Evolutionary conservation across 2,888 invertebrate genomes (phyloP), one percentile per base, ranked within the genome.

Genomic region (Meghimatium bilineatum): DNA sequence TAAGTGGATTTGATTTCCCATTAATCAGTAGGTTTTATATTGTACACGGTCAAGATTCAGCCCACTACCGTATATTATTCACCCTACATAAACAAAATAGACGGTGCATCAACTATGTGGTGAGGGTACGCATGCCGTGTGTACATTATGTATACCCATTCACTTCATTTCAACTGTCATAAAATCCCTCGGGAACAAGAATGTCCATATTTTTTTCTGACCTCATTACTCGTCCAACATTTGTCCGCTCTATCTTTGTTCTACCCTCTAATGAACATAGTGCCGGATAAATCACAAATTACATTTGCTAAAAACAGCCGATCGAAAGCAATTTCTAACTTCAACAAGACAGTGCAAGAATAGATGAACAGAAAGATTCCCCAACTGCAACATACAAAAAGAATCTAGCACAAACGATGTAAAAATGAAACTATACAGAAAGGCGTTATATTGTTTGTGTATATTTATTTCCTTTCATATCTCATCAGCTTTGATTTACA

Each of bases 281-380:
- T 38, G 5, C 38, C 20, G 38, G 36, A 71, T 71, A 71, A 71
- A 71, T 71, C 71, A 71, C 38, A 38, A 38, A 71, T 38, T 38
- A 71, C 71, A 66, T 66, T 66, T 66, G 66, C 32, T 26, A 26
- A 20, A 38, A 71, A 38, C 38, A 71, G 23, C 38, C 38, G 26
- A 36, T n/a, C 2, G 29, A 32, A 32, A 10, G 12, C 29, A 32
- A 66, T 32, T 66, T 66, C 14, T 32, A 17, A 66, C 32, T 32
- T 32, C 2, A 32, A 32, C 6, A 63, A 12, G 14, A 32, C 12
- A 66, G 32, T 66, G 29, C 32, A 66, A 17, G 66, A 29, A 14
- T 17, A 66, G 32, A 8, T 32, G 32, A 66, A 66, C 5, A 44
- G 44, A 44, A 8, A 44, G 5, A 44, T 44, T n/a, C n/a, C n/a